Evolutionary conservation across 2,888 invertebrate genomes (phyloP), one percentile per base, ranked within the genome.

Genomic region (Scotopteryx bipunctaria): DNA sequence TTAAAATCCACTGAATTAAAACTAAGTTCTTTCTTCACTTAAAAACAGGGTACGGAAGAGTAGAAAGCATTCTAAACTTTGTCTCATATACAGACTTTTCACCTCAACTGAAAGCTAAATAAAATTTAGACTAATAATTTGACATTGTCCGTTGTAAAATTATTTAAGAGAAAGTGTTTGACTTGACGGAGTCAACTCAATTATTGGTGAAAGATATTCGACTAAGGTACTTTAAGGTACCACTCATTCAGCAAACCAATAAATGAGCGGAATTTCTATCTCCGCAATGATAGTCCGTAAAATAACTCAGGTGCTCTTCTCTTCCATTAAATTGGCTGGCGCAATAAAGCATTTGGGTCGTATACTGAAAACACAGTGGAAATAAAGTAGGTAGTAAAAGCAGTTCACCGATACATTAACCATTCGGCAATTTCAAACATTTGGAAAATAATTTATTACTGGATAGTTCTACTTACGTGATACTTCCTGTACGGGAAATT

Each of bases 241-340:
- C n/a, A n/a, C n/a, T n/a, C n/a, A n/a, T n/a, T n/a, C 11, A 27
- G 5, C 27, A 11, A 27, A 27, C 11, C 27, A 8, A 11, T 9
- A 11, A 8, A 27, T 11, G 27, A 27, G 11, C 9, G 9, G 9
- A 27, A 9, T 27, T 27, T 27, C 9, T 27, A 9, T 25, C 9
- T 25, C n/a, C 9, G 25, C 9, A 25, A 9, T 27, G 11, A 27
- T 27, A 27, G 27, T 27, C 9, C 11, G 11, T 9, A 23, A 49
- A 59, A 23, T 25, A 49, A 58, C 44, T 36, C 25, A 44, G 35
- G 19, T 37, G 25, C 36, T 32, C 27, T 5, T 38, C 47, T 55
- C 32, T 40, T 47, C 43, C 47, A 46, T 55, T 40, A 56, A 59
- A 56, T 56, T 59, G 55, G 50, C 42, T 51, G 38, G 45, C 48